These are phyloP conservation scores for Lasioglossum villosulum DNA, from an alignment of 2,888 invertebrate genomes.

Conservation along the genomic window DNA sequence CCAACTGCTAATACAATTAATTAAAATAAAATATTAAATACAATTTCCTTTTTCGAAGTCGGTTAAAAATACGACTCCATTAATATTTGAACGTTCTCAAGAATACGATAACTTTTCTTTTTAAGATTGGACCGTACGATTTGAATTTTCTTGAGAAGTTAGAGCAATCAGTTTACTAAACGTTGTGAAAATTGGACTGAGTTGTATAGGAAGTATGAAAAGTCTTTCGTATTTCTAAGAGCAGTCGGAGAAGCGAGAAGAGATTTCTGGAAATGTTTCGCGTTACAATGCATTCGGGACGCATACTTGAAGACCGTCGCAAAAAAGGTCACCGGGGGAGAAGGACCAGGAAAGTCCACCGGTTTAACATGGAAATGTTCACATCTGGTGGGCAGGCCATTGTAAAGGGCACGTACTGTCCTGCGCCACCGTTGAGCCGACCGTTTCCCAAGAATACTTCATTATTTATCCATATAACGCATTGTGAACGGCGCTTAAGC, in stretches of 20 bases:
- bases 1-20: too few species aligned
- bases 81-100: too few species aligned
- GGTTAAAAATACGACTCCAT: too few species aligned
- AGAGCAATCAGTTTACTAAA: too few species aligned
- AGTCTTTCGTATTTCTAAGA: neutral
- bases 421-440: constrained; percentile 8
- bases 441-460: constrained; percentile 53
- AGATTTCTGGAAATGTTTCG: neutral
- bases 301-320: neutral
- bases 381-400: constrained; percentile 65
- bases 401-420: constrained; percentile 55
- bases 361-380: constrained; percentile 34
- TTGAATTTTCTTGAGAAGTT: too few species aligned
- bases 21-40: too few species aligned
- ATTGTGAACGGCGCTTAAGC: constrained; percentile 55
- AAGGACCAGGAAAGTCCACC: constrained; percentile 24
- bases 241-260: neutral
- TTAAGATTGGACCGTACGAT: too few species aligned
- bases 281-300: neutral
- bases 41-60: too few species aligned
- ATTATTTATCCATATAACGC: constrained; percentile 56
- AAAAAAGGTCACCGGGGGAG: constrained; percentile 27
- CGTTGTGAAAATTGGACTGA: too few species aligned
- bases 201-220: too few species aligned
- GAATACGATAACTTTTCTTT: too few species aligned